Percentiles rank a stretch among this genome's conserved stretches.
These are phyloP conservation scores for Ptilodon capucinus DNA, from an alignment of 2,888 invertebrate species.

Conservation along the genomic window DNA sequence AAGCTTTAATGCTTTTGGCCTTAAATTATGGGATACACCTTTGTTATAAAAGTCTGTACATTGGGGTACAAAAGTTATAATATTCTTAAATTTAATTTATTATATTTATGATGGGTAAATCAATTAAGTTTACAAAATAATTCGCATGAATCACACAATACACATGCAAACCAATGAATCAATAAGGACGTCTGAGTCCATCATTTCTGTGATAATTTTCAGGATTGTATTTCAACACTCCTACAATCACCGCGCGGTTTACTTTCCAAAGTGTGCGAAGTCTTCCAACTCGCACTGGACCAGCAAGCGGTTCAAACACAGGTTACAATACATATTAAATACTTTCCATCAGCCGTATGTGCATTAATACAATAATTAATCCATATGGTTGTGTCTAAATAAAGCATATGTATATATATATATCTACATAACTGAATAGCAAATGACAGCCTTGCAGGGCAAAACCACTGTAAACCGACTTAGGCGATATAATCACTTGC, in stretches of 20 bases:
- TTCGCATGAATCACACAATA: background rate
- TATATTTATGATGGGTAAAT: too few species aligned
- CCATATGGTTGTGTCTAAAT: background rate
- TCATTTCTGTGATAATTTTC: slow-evolving; percentile 33
- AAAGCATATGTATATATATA: background rate
- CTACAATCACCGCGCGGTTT: slow-evolving; percentile 1
- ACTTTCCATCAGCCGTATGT: background rate
- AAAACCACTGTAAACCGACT: background rate
- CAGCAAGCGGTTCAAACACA: slow-evolving; percentile 18
- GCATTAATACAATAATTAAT: background rate
- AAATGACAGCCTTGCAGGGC: slow-evolving; percentile 7
- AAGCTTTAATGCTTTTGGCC: too few species aligned
- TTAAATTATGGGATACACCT: too few species aligned
- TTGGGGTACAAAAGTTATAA: background rate
- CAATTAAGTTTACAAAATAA: too few species aligned
- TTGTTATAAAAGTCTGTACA: background rate
- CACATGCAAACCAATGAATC: background rate
- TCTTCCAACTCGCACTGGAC: slow-evolving; percentile 1
- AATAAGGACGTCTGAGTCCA: slow-evolving; percentile 10
- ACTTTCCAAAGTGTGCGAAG: background rate
- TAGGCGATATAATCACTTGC: background rate
- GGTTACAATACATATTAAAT: slow-evolving; percentile 15
- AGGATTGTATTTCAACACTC: slow-evolving; percentile 33
- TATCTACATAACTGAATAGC: too few species aligned
- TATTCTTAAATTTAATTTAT: background rate